Percentiles rank a stretch among this genome's conserved stretches.
Conservation (phyloP, 2,113 vertebrate genomes). For the Tichodroma muraria region DNA sequence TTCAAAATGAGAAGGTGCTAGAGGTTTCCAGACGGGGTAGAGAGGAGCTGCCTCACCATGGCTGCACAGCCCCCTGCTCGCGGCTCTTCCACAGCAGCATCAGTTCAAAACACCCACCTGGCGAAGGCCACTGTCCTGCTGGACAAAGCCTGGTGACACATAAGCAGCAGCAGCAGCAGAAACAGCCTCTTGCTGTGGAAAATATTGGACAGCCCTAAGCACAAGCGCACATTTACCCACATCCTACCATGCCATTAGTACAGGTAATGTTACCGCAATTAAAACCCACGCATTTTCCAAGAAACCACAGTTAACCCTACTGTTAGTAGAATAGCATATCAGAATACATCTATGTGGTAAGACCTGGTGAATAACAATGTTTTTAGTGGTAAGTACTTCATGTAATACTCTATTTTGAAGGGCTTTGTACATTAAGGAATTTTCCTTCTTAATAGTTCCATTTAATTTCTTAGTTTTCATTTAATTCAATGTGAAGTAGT, state of each 20-base stretch:
- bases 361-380: neutral
- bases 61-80: neutral
- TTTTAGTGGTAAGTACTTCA: neutral
- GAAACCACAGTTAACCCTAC: neutral
- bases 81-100: neutral
- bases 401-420: neutral
- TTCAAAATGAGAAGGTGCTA: neutral
- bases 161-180: neutral
- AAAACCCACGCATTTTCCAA: neutral
- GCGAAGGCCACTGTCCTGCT: neutral
- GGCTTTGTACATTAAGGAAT: neutral
- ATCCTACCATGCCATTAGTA: neutral
- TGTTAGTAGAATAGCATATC: neutral
- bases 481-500: neutral
- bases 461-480: neutral
- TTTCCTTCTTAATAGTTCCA: neutral
- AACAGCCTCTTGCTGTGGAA: neutral
- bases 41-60: neutral
- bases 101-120: neutral
- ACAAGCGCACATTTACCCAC: neutral
- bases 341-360: neutral
- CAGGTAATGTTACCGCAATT: slow-evolving; percentile 8
- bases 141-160: neutral
- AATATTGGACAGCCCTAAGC: neutral
- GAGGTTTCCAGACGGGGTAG: neutral